Percentiles rank a stretch among this genome's conserved stretches.
These are phyloP conservation scores for Napeogenes inachia DNA, from an alignment of 2,888 invertebrate genomes.

Conservation along the genomic window DNA sequence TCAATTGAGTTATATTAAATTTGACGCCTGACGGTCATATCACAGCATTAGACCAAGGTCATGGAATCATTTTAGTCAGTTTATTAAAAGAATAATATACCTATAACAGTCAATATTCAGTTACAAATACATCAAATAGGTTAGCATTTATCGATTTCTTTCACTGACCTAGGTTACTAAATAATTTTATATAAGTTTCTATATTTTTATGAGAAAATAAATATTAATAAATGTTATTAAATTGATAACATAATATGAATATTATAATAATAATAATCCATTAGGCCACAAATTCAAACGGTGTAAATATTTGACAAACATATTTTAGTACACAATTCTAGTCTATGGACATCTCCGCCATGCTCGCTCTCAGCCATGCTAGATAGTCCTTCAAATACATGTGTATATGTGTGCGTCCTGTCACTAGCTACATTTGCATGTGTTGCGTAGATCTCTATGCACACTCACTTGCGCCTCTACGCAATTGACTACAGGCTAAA, in stretches of 20 bases:
- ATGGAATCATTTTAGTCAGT: neutral
- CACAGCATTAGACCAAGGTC: neutral
- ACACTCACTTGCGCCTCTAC: conserved; percentile 45
- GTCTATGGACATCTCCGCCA: conserved; percentile 26
- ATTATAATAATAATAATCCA: neutral
- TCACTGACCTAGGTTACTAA: conserved; percentile 1
- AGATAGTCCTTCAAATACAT: conserved; percentile 50
- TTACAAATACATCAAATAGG: neutral
- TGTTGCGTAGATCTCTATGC: conserved; percentile 25
- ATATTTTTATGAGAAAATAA: too few species aligned
- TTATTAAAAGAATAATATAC: neutral
- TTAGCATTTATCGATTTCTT: neutral
- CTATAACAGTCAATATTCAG: neutral
- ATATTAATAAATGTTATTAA: too few species aligned
- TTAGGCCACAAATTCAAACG: conserved; percentile 3
- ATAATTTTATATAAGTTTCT: neutral
- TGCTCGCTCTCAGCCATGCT: conserved; percentile 20
- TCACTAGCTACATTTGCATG: conserved; percentile 41
- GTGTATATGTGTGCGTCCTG: conserved; percentile 42
- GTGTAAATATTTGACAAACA: conserved; percentile 1
- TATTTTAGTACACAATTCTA: conserved; percentile 8
- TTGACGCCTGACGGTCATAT: neutral
- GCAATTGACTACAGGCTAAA: conserved; percentile 43
- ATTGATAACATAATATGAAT: too few species aligned
- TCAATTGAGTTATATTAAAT: neutral